Conservation (phyloP, 2,888 invertebrate genomes). For the Synergus laeviventris region DNA sequence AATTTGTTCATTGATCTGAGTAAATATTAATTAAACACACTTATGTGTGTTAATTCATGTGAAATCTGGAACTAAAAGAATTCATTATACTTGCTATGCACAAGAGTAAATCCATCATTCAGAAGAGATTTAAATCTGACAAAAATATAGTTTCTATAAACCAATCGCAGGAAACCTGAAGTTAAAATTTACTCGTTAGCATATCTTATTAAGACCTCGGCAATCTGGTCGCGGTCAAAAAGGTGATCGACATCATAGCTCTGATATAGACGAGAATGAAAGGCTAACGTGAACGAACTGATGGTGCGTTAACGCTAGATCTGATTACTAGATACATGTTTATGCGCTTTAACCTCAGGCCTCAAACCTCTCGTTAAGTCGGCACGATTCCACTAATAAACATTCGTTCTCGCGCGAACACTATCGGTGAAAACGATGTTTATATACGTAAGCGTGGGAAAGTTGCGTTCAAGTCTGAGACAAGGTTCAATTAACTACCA, state of each 20-base stretch:
- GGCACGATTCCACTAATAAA: conserved; percentile 23
- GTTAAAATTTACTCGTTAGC: not conserved
- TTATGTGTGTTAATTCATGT: no score
- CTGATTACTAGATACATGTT: conserved; percentile 28
- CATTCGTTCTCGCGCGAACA: conserved; percentile 33
- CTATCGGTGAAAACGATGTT: conserved; percentile 32
- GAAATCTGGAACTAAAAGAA: not conserved
- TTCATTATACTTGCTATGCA: not conserved
- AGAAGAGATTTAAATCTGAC: not conserved
- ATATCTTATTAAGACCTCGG: conserved; percentile 25
- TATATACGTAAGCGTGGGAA: conserved; percentile 27
- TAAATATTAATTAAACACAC: not conserved
- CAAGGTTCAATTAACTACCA: not conserved
- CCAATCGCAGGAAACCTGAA: not conserved
- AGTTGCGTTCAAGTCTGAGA: not conserved
- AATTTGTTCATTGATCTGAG: not conserved
- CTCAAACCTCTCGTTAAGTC: conserved; percentile 29
- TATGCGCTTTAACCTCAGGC: conserved; percentile 3
- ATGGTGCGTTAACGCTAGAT: conserved; percentile 31
- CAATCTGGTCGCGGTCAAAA: conserved; percentile 8
- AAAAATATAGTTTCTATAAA: not conserved
- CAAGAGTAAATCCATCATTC: not conserved
- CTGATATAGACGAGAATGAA: conserved; percentile 35
- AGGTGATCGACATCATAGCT: conserved; percentile 14
- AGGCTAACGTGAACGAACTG: conserved; percentile 34